Percentiles rank a stretch among this genome's conserved stretches.
Conservation (phyloP, 2,888 invertebrate species). For the Hydrotaea diabolus region DNA sequence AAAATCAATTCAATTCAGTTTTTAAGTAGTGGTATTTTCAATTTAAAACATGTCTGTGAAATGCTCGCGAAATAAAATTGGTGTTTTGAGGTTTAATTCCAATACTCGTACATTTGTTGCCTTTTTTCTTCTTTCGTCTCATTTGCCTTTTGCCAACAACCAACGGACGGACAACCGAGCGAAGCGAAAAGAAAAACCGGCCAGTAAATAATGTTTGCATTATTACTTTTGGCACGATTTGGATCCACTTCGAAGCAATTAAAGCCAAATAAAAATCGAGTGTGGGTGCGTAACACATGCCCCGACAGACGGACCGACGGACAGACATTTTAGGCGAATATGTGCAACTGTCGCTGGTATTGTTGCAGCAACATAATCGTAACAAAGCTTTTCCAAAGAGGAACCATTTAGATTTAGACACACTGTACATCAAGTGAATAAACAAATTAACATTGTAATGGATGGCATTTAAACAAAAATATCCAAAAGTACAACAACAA, state of each 20-base stretch:
- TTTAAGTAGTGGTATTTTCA: slow-evolving; percentile 6
- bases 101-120: not conserved
- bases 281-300: slow-evolving; percentile 37
- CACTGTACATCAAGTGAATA: not conserved
- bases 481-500: not conserved
- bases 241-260: slow-evolving; percentile 20
- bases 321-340: not conserved
- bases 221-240: slow-evolving; percentile 39
- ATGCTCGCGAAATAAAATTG: slow-evolving; percentile 8
- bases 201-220: slow-evolving; percentile 22
- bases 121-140: not conserved
- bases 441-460: slow-evolving; percentile 7
- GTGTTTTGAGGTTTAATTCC: slow-evolving; percentile 36
- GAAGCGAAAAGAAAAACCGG: not conserved
- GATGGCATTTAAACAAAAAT: not conserved
- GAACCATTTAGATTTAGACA: not conserved
- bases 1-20: slow-evolving; percentile 3
- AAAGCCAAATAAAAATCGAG: slow-evolving; percentile 25
- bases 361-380: slow-evolving; percentile 6
- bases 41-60: slow-evolving; percentile 31
- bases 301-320: not conserved
- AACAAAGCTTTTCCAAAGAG: not conserved
- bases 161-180: not conserved
- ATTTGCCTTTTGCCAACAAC: not conserved
- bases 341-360: slow-evolving; percentile 1